phyloP scores from a whole-genome alignment of 2,797 vertebrate species.

The Gobio occitaniae region DNA sequence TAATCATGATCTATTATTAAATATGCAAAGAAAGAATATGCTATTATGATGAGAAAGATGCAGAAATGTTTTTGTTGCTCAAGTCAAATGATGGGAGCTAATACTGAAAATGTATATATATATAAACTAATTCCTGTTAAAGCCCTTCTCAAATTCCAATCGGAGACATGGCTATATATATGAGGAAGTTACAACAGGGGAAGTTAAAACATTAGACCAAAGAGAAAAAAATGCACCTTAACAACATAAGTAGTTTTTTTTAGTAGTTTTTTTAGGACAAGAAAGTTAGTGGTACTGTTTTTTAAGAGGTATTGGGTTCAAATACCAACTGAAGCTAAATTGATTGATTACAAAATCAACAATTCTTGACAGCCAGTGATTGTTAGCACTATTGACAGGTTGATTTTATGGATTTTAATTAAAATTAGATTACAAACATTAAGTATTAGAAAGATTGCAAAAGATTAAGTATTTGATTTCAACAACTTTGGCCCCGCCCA shows the following conservation, averaged over 20 bases:
- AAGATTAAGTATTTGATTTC: not conserved
- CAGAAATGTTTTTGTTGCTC: not conserved
- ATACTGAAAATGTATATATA: not conserved
- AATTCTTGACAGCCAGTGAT: not conserved
- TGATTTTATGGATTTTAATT: not conserved
- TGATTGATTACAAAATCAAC: not conserved
- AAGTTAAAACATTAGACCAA: not conserved
- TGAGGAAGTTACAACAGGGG: no score
- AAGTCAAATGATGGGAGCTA: not conserved
- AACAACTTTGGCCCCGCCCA: no score
- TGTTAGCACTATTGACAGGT: not conserved
- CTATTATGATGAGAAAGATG: not conserved
- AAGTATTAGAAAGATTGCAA: no score
- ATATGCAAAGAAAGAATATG: not conserved
- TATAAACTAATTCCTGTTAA: no score
- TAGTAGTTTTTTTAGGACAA: not conserved
- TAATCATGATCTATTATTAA: constrained; percentile 23
- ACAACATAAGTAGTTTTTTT: no score
- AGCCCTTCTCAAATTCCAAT: no score
- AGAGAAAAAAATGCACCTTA: not conserved
- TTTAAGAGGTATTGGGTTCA: not conserved
- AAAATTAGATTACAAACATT: not conserved
- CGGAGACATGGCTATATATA: no score
- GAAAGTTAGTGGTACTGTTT: not conserved
- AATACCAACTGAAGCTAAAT: not conserved